Evolutionary conservation across 2,888 invertebrate species (phyloP), one percentile per base, ranked within the genome.

Genomic region (Parasteatoda lunata): DNA sequence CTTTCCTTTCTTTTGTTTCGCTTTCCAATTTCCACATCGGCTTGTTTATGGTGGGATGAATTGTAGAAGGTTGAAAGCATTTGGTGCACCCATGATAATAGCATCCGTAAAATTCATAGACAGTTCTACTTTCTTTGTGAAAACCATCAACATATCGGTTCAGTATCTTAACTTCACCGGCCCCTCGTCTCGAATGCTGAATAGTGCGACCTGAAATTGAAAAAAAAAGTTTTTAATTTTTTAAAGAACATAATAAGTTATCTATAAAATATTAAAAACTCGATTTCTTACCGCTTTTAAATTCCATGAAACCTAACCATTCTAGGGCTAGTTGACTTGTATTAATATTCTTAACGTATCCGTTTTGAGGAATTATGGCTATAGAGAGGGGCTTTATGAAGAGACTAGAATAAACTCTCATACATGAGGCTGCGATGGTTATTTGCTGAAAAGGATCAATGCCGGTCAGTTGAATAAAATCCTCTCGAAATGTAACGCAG

Each of bases 71-170:
- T 13, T 65, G 75, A 48, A 68, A 89, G 68, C 89, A 90, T 15
- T 71, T 76, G 3, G 13, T 48, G 71, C 90, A 90, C 5, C 90
- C 89, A 78, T 90, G 90, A 54, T 11, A 89, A 59, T 77, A 71
- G 75, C 90, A 90, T 0, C 90, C 89, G n/a, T 84, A 65, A 64
- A 88, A 90, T 48, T 89, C 86, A 49, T 86, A 89, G 11, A 90
- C 66, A 11, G 79, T 84, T 5, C 68, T 79, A 3, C 11, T 59
- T 48, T 76, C 59, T 30, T 15, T 30, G 64, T 76, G 59, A 54
- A 65, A 70, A 3, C 89, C 90, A 82, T 90, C 90, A 3, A 88
- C 89, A 30, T 65, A 87, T 51, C 64, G 84, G 5, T 52, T 68
- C 4, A 84, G 82, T 51, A 90, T 66, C 47, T 83, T 82, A 15